Base-by-base conservation (phyloP, 1,140 invertebrate genomes). In the Musca vetustissima region DNA sequence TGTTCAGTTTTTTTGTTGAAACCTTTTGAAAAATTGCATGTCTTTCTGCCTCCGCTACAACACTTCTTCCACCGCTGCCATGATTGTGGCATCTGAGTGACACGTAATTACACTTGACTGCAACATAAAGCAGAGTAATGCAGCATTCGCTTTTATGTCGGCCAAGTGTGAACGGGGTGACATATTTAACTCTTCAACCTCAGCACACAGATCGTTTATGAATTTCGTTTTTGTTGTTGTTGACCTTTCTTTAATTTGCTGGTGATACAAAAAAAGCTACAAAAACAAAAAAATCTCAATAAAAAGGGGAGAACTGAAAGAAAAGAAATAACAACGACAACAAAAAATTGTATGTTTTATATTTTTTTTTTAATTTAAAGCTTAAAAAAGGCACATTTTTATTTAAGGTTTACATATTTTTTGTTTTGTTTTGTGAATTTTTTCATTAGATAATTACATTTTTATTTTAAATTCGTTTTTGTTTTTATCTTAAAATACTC, bases 81-180 rank as follows among this genome's bases (percentile, higher is more conserved):
- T 61, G 28, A 36, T 61, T 61, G 36, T 61, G 57, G 28, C 57
- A 24, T 61, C 32, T 61, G 57, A 61, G 28, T 61, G 57, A 61
- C 57, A 61, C 36, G 57, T 61, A 61, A 61, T 61, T 61, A 61
- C 57, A 61, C 57, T 61, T 61, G 57, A 61, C 57, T 61, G 57
- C 57, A 61, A 36, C 25, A 61, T 61, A 61, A 43, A 43, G 36
- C 36, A 43, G 11, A 61, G 57, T 61, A 61, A 61, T 43, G 36
- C 36, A 43, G 36, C 36, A 43, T 43, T 43, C 28, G 36, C 57
- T 61, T 61, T 61, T 61, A 61, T 61, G 57, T 61, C 36, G 57
- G 57, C 57, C 57, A 61, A 61, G 57, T 61, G 57, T 61, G 36
- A 61, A 61, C 36, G 36, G 28, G 36, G 36, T 61, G 57, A 21